Evolutionary conservation across 2,888 invertebrate species (phyloP), one percentile per base, ranked within the genome.

Genomic region (Biston stratarius): DNA sequence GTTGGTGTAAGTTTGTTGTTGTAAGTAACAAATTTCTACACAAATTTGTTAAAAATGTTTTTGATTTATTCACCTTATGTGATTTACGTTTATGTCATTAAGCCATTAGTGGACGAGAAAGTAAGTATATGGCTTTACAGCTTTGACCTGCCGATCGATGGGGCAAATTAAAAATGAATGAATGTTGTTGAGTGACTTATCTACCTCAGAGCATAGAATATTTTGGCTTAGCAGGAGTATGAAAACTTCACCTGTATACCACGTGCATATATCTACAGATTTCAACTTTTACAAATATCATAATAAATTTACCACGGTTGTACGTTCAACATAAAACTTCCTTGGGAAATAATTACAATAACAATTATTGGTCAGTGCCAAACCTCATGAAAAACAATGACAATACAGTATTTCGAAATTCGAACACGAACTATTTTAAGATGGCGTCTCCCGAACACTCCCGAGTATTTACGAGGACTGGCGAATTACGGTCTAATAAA

Each of bases 401-500:
- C 77, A 77, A 74, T 77, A 71, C 74, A 75, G 72, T 75, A 74
- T 81, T 75, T 79, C 67, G 73, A 80, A 80, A 80, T 86, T 85
- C 77, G 80, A 83, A 83, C 79, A 74, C 77, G 76, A 81, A 82
- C 84, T 89, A 88, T 86, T 87, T 87, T 84, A 86, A 87, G 83
- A 87, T 84, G 84, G 83, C 83, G 84, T 81, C 59, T 61, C 84
- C 81, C 81, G 84, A 85, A 77, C 79, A 72, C 74, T 72, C 73
- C 77, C 80, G 83, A 82, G 76, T 78, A 80, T 88, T 88, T 86
- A 88, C 86, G 87, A 84, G 77, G 74, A 83, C 83, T 85, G 78
- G 85, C 87, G 82, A 90, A 85, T 89, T 88, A 88, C 80, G 85
- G 84, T 81, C 80, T 81, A 77, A 85, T 90, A 88, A 90, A 88